Evolutionary conservation across 2,888 invertebrate species (phyloP).

Genomic region (Odontomyia ornata): DNA sequence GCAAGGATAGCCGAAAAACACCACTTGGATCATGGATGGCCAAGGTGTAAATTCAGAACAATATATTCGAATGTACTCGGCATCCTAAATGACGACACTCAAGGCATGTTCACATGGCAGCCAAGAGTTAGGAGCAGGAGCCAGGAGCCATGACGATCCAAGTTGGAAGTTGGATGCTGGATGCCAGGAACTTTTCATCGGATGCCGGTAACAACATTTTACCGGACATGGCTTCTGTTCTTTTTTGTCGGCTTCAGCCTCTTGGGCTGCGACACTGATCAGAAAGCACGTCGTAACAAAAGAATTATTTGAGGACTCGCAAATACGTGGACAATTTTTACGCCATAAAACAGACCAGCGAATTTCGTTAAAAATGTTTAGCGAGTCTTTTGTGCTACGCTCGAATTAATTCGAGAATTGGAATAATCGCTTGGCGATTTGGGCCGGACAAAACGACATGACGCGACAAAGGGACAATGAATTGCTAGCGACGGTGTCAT

Average conservation of each 20-base stretch:
- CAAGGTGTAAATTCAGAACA: slow-evolving; percentile 31
- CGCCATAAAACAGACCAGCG: neutral
- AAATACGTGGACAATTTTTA: slow-evolving; percentile 31
- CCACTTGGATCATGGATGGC: slow-evolving; percentile 5
- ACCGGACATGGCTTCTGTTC: slow-evolving; percentile 28
- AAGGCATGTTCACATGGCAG: neutral
- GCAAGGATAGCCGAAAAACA: neutral
- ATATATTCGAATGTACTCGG: neutral
- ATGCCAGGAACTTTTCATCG: neutral
- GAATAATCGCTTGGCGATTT: slow-evolving; percentile 27
- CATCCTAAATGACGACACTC: neutral
- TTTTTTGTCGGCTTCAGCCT: neutral
- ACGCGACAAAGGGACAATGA: slow-evolving; percentile 2
- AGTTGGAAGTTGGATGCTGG: neutral
- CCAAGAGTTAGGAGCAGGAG: neutral
- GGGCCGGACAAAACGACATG: neutral
- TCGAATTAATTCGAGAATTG: slow-evolving; percentile 43
- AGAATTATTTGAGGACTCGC: slow-evolving; percentile 32
- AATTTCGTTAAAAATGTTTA: slow-evolving; percentile 21
- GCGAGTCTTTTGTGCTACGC: slow-evolving; percentile 30
- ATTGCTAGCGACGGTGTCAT: neutral
- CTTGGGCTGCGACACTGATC: neutral
- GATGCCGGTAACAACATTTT: neutral
- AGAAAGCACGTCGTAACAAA: slow-evolving; percentile 25
- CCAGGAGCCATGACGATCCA: neutral